phyloP scores from a whole-genome alignment of 2,797 vertebrate species.

The Muscicapa striata region DNA sequence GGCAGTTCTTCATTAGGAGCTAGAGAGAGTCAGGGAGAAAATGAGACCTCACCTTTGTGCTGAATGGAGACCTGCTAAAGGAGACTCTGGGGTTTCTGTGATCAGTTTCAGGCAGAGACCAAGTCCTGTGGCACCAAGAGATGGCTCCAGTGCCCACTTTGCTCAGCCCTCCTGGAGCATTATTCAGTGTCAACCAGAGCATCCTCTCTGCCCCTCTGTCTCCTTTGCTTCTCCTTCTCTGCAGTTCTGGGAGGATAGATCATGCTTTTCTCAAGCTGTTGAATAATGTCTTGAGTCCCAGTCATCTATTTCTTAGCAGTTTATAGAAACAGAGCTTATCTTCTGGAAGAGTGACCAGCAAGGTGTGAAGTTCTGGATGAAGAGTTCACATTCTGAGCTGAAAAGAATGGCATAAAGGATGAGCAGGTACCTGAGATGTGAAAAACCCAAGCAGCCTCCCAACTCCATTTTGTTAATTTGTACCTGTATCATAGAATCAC shows the following conservation, averaged over 20 bases:
- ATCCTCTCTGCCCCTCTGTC: fast-evolving
- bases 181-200: neutral
- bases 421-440: neutral
- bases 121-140: neutral
- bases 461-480: neutral
- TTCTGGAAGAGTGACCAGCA: neutral
- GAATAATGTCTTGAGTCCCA: neutral
- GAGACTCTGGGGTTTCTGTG: neutral
- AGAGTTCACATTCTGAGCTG: neutral
- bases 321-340: neutral
- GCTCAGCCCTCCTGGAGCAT: neutral
- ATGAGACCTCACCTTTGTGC: neutral
- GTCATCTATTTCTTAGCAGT: neutral
- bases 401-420: neutral
- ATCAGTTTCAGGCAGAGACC: neutral
- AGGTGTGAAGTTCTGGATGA: neutral
- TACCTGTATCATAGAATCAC: neutral
- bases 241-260: neutral
- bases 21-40: neutral
- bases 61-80: neutral
- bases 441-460: neutral
- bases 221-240: neutral
- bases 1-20: neutral
- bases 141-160: neutral
- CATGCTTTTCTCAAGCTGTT: neutral